These are phyloP conservation scores for Drosophila pseudoobscura DNA, from an alignment of 1,140 invertebrate species.

Conservation along the genomic window DNA sequence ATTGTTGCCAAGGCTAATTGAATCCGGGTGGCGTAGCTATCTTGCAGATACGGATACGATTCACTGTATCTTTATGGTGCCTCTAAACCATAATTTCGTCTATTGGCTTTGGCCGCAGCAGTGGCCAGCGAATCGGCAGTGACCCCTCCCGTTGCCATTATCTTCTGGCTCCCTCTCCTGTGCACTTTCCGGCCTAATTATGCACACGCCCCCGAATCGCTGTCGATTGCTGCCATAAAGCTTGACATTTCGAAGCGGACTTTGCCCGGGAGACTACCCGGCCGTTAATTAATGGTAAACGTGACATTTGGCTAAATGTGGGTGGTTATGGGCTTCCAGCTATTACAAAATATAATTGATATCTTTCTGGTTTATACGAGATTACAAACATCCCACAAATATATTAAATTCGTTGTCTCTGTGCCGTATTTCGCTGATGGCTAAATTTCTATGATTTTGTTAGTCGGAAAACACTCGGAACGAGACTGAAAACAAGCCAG, in stretches of 20 bases:
- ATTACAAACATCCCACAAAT: no score
- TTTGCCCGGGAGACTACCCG: constrained; percentile 11
- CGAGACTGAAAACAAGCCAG: no score
- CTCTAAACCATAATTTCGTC: constrained; percentile 69
- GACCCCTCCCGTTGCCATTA: constrained; percentile 17
- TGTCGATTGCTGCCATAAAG: constrained; percentile 58
- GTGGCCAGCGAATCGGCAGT: constrained; percentile 32
- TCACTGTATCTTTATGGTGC: constrained; percentile 60
- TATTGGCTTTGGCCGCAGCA: constrained; percentile 36
- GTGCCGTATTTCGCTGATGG: no score
- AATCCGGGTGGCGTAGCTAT: constrained; percentile 64
- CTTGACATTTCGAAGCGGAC: constrained; percentile 38
- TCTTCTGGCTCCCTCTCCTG: constrained; percentile 9
- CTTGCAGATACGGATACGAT: constrained; percentile 47
- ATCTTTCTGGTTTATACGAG: no score
- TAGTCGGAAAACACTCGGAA: no score
- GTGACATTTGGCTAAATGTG: constrained; percentile 1
- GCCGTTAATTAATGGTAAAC: constrained; percentile 15
- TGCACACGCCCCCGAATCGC: constrained; percentile 50
- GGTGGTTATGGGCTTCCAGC: no score
- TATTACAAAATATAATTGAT: no score
- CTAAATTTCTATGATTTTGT: no score
- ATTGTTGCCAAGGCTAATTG: constrained; percentile 71
- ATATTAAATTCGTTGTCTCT: no score
- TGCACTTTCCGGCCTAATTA: constrained; percentile 42